A percentile compares a stretch with the other conserved stretches of the same genome.
These are phyloP conservation scores for Isurus oxyrinchus DNA, from an alignment of 2,113 vertebrate genomes.

Conservation along the genomic window DNA sequence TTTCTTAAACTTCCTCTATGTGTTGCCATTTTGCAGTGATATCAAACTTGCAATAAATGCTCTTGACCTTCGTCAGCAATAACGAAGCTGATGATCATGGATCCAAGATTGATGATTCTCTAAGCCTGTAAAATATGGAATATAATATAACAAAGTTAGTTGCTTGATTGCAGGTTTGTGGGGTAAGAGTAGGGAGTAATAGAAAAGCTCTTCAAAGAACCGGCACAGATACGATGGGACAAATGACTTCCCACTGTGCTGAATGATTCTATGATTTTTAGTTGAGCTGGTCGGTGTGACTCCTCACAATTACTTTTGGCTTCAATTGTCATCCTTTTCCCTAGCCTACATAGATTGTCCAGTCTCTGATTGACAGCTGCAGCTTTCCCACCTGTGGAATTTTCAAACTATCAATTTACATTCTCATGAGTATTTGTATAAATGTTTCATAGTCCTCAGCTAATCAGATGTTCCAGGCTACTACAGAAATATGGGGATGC, in stretches of 20 bases:
- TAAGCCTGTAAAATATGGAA: not conserved
- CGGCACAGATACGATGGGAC: not conserved
- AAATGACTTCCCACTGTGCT: not conserved
- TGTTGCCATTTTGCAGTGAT: not conserved
- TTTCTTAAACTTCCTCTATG: not conserved
- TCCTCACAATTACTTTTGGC: not conserved
- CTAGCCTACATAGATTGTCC: not conserved
- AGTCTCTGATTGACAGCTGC: not conserved
- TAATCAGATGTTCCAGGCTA: not conserved
- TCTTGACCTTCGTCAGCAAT: not conserved
- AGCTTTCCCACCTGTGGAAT: not conserved
- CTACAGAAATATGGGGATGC: not conserved
- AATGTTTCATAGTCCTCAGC: not conserved
- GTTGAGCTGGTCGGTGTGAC: not conserved
- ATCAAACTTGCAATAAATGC: not conserved
- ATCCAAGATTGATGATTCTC: not conserved
- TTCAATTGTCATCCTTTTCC: not conserved
- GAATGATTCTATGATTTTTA: not conserved
- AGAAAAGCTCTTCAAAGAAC: not conserved
- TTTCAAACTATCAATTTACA: not conserved
- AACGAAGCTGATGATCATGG: not conserved
- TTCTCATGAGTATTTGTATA: not conserved
- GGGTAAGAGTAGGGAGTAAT: not conserved
- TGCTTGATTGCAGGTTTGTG: not conserved
- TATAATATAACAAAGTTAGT: not conserved